Evolutionary conservation across 2,797 vertebrate genomes (phyloP).

Genomic region (Clarias platycephalus): DNA sequence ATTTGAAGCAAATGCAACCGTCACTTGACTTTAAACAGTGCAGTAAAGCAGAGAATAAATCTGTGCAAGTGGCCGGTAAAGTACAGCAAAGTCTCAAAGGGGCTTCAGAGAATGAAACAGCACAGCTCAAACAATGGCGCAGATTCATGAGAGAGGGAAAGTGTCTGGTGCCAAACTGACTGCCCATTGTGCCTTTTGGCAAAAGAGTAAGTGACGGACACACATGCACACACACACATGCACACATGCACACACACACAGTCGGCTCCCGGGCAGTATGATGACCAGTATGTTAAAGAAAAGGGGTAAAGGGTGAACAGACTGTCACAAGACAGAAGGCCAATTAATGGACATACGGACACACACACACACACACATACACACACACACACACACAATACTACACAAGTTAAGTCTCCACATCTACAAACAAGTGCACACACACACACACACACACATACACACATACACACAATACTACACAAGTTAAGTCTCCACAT

Average conservation of each 20-base stretch:
- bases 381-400: background rate
- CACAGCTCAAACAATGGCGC: constrained; percentile 9
- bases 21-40: background rate
- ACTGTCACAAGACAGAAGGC: background rate
- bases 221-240: constrained; percentile 15
- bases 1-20: background rate
- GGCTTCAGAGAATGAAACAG: background rate
- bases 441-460: background rate
- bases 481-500: no score
- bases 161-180: constrained; percentile 19
- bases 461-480: no score
- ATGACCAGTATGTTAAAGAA: constrained; percentile 8
- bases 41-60: constrained; percentile 14
- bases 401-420: background rate
- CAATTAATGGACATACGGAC: constrained; percentile 6
- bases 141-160: constrained; percentile 17
- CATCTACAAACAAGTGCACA: background rate
- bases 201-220: constrained; percentile 29
- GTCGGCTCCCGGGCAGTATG: background rate
- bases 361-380: constrained; percentile 14
- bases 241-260: constrained; percentile 7
- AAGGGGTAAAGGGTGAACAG: background rate
- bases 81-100: background rate
- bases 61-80: background rate
- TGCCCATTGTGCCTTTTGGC: constrained; percentile 37